Evolutionary conservation across 1,140 invertebrate species (phyloP).

Genomic region (Pemphigus obesinymphae): DNA sequence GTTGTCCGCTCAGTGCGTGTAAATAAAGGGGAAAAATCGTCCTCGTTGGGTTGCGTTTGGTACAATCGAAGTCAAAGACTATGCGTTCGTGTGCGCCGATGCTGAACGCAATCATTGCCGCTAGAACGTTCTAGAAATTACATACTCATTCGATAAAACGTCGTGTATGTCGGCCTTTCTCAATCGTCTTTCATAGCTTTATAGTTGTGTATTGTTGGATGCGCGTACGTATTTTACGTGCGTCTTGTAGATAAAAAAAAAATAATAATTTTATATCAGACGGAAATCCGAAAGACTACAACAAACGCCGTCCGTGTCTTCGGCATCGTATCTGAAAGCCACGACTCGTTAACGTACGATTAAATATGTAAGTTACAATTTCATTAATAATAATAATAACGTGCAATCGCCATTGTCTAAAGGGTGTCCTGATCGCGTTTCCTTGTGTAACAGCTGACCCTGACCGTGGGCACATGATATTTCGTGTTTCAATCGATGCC

Average conservation of each 20-base stretch:
- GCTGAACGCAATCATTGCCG: neutral
- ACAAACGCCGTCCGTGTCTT: neutral
- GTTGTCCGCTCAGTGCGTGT: neutral
- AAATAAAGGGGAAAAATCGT: neutral
- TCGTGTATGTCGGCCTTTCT: neutral
- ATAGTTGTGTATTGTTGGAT: neutral
- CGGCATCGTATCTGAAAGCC: too few species aligned
- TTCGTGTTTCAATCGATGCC: neutral
- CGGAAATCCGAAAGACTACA: too few species aligned
- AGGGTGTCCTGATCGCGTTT: too few species aligned
- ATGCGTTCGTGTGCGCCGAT: neutral
- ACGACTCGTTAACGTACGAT: neutral
- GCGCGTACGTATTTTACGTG: neutral
- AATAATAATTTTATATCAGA: too few species aligned
- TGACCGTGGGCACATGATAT: neutral
- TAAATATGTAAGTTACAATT: neutral
- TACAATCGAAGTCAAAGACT: neutral
- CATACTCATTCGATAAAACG: neutral
- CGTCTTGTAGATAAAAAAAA: neutral
- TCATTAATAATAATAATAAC: neutral
- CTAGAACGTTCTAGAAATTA: constrained; percentile 25
- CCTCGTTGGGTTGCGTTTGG: neutral
- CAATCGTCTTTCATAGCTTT: neutral
- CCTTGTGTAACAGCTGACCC: neutral
- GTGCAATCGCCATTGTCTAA: neutral